Conservation (phyloP, 2,113 vertebrate species). For the Oryzias curvinotus region DNA sequence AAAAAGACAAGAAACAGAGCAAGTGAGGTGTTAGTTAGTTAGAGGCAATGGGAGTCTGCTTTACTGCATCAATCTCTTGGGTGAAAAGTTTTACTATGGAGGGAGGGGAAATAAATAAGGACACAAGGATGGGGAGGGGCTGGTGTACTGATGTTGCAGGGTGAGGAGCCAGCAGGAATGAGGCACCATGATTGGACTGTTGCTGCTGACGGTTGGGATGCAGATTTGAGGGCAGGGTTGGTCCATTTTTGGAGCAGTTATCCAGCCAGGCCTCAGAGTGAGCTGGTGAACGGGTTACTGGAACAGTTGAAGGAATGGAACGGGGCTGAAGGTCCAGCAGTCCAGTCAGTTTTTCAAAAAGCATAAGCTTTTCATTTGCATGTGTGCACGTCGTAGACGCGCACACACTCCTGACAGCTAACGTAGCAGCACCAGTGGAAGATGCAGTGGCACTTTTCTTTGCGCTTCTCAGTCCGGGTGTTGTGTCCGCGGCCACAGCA, state of each 20-base stretch:
- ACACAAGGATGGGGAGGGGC: slow-evolving; percentile 23
- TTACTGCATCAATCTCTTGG: slow-evolving; percentile 70
- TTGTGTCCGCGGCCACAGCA: slow-evolving; percentile 98
- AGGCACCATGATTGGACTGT: no score
- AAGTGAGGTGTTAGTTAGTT: slow-evolving; percentile 66
- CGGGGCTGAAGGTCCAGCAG: slow-evolving; percentile 41
- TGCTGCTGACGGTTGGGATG: no score
- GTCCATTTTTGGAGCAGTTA: no score
- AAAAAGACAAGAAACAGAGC: slow-evolving; percentile 31
- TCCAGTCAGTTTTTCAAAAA: slow-evolving; percentile 27
- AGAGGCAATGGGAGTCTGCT: slow-evolving; percentile 39
- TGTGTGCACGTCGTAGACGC: slow-evolving; percentile 95
- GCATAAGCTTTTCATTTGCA: slow-evolving; percentile 84
- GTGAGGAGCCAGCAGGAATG: no score
- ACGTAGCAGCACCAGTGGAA: slow-evolving; percentile 99
- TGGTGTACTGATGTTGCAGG: slow-evolving; percentile 9
- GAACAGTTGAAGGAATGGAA: not conserved
- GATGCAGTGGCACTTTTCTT: slow-evolving; percentile 98
- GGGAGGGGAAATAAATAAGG: slow-evolving; percentile 75
- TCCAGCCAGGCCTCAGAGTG: slow-evolving; percentile 22
- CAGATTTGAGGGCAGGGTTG: no score
- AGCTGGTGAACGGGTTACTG: slow-evolving; percentile 16
- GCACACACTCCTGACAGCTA: slow-evolving; percentile 95
- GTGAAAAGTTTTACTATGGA: slow-evolving; percentile 64
- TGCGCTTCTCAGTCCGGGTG: slow-evolving; percentile 96